phyloP scores from a whole-genome alignment of 1,140 invertebrate species.

The Lepidurus apus region DNA sequence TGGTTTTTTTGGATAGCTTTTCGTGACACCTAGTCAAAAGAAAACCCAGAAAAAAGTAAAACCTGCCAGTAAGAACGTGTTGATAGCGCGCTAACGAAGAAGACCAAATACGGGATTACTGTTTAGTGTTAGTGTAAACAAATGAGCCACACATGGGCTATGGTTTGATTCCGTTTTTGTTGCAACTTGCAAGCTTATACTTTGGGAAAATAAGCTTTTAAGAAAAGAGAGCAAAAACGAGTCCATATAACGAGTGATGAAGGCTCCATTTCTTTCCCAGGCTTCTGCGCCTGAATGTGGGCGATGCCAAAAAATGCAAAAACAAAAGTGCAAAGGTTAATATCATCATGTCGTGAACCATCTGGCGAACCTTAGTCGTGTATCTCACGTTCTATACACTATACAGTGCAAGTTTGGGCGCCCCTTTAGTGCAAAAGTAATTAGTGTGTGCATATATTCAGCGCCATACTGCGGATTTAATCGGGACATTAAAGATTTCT shows the following conservation, averaged over 20 bases:
- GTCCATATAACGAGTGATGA: background rate
- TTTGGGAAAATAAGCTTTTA: background rate
- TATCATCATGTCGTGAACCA: slow-evolving; percentile 16
- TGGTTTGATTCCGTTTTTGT: no score
- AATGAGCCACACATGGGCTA: background rate
- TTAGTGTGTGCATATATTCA: background rate
- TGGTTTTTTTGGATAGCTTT: background rate
- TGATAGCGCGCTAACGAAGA: background rate
- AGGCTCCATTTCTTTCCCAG: background rate
- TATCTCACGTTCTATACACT: no score
- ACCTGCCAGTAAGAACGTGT: no score
- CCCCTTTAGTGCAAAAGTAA: background rate
- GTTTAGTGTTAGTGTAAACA: background rate
- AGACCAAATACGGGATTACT: slow-evolving; percentile 6
- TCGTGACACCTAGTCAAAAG: background rate
- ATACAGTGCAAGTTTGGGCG: background rate
- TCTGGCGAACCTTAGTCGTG: background rate
- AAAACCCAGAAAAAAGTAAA: no score
- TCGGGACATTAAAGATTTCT: no score
- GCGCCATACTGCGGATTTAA: no score
- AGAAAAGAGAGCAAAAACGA: background rate
- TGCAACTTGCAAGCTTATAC: no score
- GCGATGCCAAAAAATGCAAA: background rate
- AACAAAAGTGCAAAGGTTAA: slow-evolving; percentile 1
- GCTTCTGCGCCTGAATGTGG: background rate